Evolutionary conservation across 2,113 vertebrate species (phyloP).

Genomic region (Pantherophis guttatus): DNA sequence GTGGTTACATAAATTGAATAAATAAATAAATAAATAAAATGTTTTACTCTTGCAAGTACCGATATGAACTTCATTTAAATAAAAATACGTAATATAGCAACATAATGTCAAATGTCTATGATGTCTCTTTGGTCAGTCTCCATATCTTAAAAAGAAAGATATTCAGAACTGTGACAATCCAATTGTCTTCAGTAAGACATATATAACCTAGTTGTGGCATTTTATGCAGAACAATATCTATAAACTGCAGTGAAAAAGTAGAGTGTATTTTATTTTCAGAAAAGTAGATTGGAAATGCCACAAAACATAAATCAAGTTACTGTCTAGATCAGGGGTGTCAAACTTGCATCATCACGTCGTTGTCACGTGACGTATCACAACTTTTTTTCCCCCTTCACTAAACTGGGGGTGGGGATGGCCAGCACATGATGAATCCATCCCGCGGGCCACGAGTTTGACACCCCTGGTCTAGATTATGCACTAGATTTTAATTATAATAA

Average conservation of each 20-base stretch:
- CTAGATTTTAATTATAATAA: neutral
- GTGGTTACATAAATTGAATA: neutral
- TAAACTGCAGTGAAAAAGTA: neutral
- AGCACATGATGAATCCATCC: no score
- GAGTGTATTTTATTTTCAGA: neutral
- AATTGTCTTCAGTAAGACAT: neutral
- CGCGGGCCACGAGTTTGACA: no score
- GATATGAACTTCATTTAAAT: neutral
- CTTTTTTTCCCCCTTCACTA: no score
- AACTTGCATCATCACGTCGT: no score
- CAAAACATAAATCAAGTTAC: neutral
- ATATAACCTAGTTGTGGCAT: neutral
- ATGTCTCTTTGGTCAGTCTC: neutral
- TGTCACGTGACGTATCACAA: no score
- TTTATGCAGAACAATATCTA: neutral
- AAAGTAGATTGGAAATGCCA: neutral
- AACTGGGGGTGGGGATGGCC: no score
- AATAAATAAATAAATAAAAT: neutral
- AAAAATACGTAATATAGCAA: neutral
- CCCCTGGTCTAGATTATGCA: neutral
- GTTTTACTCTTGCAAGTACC: neutral
- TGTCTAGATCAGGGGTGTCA: neutral
- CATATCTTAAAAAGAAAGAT: neutral
- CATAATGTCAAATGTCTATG: neutral
- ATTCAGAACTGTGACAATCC: neutral